phyloP scores from a whole-genome alignment of 2,888 invertebrate species.

The Nemurella pictetii region DNA sequence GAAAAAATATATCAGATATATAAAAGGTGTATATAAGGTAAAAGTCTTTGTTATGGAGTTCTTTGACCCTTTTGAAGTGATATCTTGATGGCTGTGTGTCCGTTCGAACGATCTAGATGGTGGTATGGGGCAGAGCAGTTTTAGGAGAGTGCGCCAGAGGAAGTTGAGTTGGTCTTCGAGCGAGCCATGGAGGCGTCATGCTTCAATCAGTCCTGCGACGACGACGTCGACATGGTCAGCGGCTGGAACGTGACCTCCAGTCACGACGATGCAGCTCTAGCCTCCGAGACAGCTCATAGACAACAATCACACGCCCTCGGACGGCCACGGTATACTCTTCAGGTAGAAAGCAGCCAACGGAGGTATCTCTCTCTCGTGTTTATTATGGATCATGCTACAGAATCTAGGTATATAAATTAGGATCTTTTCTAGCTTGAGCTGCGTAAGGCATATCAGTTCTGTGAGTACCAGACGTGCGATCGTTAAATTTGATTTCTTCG shows the following conservation, averaged over 20 bases:
- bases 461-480: background rate
- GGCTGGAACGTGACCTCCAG: background rate
- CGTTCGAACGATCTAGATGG: constrained; percentile 16
- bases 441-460: background rate
- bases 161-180: too few relatives aligned
- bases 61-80: constrained; percentile 6
- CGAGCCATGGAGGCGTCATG: background rate
- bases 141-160: too few relatives aligned
- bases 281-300: background rate
- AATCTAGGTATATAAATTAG: background rate
- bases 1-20: background rate
- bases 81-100: background rate
- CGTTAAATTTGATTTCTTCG: background rate
- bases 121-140: background rate
- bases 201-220: constrained; percentile 5
- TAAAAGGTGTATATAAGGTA: background rate
- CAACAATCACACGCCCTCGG: background rate
- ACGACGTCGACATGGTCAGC: background rate
- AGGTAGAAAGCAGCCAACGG: too few relatives aligned
- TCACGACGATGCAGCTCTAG: background rate
- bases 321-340: background rate
- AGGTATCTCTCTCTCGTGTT: background rate
- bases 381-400: background rate
- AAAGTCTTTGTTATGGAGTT: background rate
- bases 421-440: background rate